Conservation (phyloP, 2,113 vertebrate species). For the Dunckerocampus dactyliophorus region DNA sequence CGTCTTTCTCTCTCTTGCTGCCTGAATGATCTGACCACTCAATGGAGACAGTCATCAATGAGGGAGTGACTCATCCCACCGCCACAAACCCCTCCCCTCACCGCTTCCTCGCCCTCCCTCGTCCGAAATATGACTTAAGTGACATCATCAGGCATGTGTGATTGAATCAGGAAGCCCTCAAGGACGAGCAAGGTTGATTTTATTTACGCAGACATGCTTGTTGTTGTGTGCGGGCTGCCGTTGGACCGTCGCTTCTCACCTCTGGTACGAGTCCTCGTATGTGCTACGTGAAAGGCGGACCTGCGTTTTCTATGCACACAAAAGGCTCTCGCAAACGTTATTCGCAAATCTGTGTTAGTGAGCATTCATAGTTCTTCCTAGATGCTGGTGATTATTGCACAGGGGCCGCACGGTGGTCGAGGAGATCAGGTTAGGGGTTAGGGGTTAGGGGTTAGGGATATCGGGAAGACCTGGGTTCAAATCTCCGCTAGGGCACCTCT, state of each 20-base stretch:
- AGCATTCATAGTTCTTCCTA: no score
- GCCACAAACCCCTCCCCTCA: not conserved
- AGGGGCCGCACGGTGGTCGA: no score
- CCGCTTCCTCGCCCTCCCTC: conserved; percentile 40
- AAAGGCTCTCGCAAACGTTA: not conserved
- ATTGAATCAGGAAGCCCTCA: conserved; percentile 75
- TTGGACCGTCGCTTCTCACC: conserved; percentile 24
- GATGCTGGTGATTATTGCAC: no score
- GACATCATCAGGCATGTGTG: conserved; percentile 62
- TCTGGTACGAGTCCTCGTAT: conserved; percentile 11
- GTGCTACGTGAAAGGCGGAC: not conserved
- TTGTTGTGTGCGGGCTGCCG: conserved; percentile 28
- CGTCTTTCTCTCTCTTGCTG: conserved; percentile 52
- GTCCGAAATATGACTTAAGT: conserved; percentile 66
- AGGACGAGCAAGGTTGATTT: conserved; percentile 76
- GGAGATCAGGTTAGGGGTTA: no score
- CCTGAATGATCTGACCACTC: conserved; percentile 70
- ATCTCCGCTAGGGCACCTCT: no score
- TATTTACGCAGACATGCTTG: conserved; percentile 47
- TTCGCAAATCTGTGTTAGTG: no score
- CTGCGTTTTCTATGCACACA: not conserved
- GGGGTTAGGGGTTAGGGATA: no score
- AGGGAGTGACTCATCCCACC: conserved; percentile 67
- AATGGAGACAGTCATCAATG: conserved; percentile 63
- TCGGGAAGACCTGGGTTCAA: no score